Evolutionary conservation across 2,888 invertebrate genomes (phyloP), one percentile per base, ranked within the genome.

Genomic region (Plebejus melissa): DNA sequence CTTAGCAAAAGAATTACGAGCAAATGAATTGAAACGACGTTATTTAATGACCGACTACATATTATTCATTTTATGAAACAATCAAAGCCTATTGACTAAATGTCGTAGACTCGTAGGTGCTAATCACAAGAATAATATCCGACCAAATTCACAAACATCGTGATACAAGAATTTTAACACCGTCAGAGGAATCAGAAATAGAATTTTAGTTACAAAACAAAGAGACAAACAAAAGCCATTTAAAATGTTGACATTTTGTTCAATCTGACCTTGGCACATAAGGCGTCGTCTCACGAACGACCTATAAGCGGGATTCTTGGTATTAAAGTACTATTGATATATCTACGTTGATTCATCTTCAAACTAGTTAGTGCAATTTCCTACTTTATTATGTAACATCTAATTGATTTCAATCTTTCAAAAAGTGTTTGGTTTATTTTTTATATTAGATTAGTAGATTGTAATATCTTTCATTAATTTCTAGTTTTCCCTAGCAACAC

Each of bases 91-190:
- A 36, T 22, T 38, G 28, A 72, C 72, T 13, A 32, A 46, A 50
- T 72, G 16, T 54, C 72, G 32, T 54, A 77, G 83, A 88, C 88
- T 54, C 72, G 32, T 54, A 77, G 83, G 88, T 88, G 82, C 85
- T 89, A 90, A 82, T 84, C 78, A 81, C 81, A 86, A 83, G 86
- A 87, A 86, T 87, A 85, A 88, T 84, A 86, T 88, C 85, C 85
- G 85, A 84, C 79, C 81, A 81, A 82, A 78, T 79, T 80, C 81
- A 82, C 81, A 81, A 82, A 50, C 80, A 82, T 81, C 72, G 72
- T 78, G 75, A 77, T 75, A 77, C 75, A 75, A 74, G 76, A 77
- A 38, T 70, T 75, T 70, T 75, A 28, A 79, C 77, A 79, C 77
- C 76, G 75, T 75, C 79, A 75, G 74, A 76, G 58, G 58, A 41